Base-by-base conservation (phyloP, 2,888 invertebrate species). In the Oscheius sp. region DNA sequence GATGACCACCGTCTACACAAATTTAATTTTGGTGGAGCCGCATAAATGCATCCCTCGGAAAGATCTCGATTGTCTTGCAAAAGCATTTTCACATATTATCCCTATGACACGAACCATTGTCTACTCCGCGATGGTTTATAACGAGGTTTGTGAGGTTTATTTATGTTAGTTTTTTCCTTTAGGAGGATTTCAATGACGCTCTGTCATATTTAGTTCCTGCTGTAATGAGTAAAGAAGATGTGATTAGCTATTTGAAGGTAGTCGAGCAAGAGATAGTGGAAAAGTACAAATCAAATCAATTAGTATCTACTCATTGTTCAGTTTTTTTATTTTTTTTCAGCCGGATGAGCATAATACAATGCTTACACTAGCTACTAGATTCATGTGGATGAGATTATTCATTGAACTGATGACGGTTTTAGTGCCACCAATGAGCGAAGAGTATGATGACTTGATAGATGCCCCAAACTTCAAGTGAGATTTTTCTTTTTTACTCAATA, bases 51-150 rank as follows among this genome's bases (percentile, higher is more conserved):
- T 97, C 96, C 86, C 89, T 95, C 24, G 41, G 2, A 51, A 26
- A 22, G 41, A 32, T 17, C 44, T 64, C 12, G 41, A 50, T 22
- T 50, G 51, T 36, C 47, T 94, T 87, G 93, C 92, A 84, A 91
- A 93, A 78, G 91, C 92, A 57, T 90, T 94, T 45, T 92, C 95
- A 81, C 95, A 95, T 88, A 89, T 94, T 33, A 90, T 95, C 71
- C 93, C 94, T 86, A 90, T 93, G 62, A 93, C 95, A 59, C 91
- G 93, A 85, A 93, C 94, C 82, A 92, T 93, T 85, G 91, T 94
- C 68, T 91, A 91, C 50, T 77, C 75, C 26, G 86, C 86, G 12
- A 66, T 70, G 32, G 85, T 85, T 14, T 83, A 75, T 73, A 81
- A 82, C 47, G 82, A 82, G 66, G 81, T 92, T 87, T 20, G 41